These are phyloP conservation scores for Phacellophora camtschatica DNA, from an alignment of 30 jellyfish, hydroid and myxozoan species.

Conservation along the genomic window DNA sequence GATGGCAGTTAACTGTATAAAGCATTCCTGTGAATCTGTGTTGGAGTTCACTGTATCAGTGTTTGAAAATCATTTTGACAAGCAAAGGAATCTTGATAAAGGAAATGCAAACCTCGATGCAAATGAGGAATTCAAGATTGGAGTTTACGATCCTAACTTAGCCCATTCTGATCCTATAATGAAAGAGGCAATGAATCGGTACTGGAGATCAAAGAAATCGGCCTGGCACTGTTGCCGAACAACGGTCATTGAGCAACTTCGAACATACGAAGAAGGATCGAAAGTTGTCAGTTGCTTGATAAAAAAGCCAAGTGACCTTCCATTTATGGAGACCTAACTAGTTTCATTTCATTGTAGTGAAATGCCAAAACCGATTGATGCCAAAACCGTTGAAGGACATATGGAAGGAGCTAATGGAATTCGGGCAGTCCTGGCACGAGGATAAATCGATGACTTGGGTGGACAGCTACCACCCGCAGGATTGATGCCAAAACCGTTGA, in stretches of 20 bases:
- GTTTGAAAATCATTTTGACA: constrained; percentile 1
- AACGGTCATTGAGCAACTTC: background rate
- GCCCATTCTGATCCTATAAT: background rate
- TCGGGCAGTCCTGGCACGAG: too few relatives aligned
- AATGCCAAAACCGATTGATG: too few relatives aligned
- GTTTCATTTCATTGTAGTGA: too few relatives aligned
- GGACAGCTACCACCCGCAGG: too few relatives aligned
- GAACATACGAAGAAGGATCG: background rate
- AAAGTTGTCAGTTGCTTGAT: background rate
- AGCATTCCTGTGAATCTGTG: background rate
- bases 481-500: too few relatives aligned
- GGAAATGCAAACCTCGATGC: background rate
- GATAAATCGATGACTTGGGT: too few relatives aligned
- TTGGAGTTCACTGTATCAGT: background rate
- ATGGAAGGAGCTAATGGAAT: too few relatives aligned
- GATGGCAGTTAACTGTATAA: background rate
- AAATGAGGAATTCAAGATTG: background rate
- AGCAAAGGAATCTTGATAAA: background rate
- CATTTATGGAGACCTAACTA: background rate
- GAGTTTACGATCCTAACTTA: background rate
- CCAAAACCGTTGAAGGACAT: too few relatives aligned
- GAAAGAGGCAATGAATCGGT: background rate
- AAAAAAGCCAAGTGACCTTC: background rate
- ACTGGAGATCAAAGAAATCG: background rate
- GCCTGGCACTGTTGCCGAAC: constrained; percentile 1